A percentile compares a stretch with the other conserved stretches of the same genome.
phyloP scores from a whole-genome alignment of 1,140 invertebrate species.

The Asobara japonica region DNA sequence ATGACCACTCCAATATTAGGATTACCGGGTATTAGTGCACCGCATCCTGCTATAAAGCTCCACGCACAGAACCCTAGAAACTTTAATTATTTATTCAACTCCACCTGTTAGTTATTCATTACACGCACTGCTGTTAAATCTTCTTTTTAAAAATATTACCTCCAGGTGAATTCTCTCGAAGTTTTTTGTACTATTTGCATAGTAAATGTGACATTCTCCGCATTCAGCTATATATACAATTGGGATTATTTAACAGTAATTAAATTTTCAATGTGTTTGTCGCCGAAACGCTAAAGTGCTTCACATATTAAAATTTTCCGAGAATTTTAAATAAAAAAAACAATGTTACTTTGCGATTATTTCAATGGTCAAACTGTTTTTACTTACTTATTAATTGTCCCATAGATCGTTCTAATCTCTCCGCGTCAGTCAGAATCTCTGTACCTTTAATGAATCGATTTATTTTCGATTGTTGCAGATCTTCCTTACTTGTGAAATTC shows the following conservation, averaged over 20 bases:
- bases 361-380: not conserved
- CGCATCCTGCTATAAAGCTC: constrained; percentile 68
- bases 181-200: constrained; percentile 56
- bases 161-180: constrained; percentile 64
- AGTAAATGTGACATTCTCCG: constrained; percentile 57
- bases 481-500: constrained; percentile 49
- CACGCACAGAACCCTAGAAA: constrained; percentile 75
- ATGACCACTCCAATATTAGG: constrained; percentile 71
- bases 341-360: no score
- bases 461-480: constrained; percentile 43
- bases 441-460: constrained; percentile 47
- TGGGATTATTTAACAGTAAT: no score
- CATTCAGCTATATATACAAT: constrained; percentile 46
- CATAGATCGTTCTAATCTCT: constrained; percentile 62
- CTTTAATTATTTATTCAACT: constrained; percentile 52
- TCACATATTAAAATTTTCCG: no score
- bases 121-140: not conserved
- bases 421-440: constrained; percentile 62
- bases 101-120: constrained; percentile 10
- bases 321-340: no score
- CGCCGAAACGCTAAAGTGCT: no score
- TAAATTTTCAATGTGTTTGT: no score
- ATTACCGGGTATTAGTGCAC: constrained; percentile 74
- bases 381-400: constrained; percentile 59
- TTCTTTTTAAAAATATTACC: constrained; percentile 43